These are phyloP conservation scores for Lordiphosa collinella DNA, from an alignment of 1,140 invertebrate species.

Conservation along the genomic window DNA sequence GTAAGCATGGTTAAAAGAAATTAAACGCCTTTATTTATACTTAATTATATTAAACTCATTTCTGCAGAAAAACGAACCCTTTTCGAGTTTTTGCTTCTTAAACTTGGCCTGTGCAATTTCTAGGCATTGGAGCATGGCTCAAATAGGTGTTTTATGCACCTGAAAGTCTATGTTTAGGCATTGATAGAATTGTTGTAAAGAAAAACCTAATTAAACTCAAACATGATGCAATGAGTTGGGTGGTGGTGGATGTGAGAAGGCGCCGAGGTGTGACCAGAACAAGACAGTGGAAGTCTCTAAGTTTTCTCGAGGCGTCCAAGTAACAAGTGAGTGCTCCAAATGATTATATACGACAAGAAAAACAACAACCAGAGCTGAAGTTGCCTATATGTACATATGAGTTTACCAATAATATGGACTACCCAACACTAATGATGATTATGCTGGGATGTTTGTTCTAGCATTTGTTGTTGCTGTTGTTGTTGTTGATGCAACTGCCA, in stretches of 20 bases:
- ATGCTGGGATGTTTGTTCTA: constrained; percentile 45
- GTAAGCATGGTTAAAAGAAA: no score
- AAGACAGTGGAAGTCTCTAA: constrained; percentile 12
- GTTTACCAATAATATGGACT: constrained; percentile 32
- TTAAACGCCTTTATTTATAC: no score
- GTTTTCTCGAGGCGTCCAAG: neutral
- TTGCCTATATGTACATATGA: constrained; percentile 16
- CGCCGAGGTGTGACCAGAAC: constrained; percentile 64
- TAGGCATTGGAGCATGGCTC: constrained; percentile 60
- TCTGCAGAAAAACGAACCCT: constrained; percentile 1
- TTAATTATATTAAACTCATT: constrained; percentile 6
- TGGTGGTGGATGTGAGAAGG: constrained; percentile 34
- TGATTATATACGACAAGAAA: constrained; percentile 45
- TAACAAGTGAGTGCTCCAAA: constrained; percentile 50
- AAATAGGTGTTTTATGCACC: constrained; percentile 52
- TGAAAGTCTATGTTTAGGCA: constrained; percentile 33
- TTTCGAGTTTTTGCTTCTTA: neutral
- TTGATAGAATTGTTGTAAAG: constrained; percentile 63
- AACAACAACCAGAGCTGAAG: constrained; percentile 12
- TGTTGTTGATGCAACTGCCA: no score
- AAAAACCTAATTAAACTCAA: constrained; percentile 47
- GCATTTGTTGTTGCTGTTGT: constrained; percentile 26
- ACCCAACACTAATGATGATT: constrained; percentile 64
- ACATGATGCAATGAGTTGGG: constrained; percentile 27
- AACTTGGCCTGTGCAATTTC: constrained; percentile 32